Conservation (phyloP, 2,113 vertebrate species). For the Hyla sarda region DNA sequence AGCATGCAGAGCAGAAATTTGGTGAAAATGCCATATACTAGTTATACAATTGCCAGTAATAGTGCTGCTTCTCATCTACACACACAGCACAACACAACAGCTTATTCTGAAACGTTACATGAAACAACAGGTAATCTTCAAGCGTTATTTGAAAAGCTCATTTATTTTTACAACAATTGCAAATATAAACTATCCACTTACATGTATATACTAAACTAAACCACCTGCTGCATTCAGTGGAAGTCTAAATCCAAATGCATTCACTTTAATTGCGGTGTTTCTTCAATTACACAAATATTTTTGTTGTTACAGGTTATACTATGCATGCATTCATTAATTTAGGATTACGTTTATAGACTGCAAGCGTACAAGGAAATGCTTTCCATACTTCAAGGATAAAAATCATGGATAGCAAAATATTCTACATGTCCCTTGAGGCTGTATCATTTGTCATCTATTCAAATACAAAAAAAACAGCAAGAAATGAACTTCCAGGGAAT, state of each 20-base stretch:
- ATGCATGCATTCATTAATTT: not conserved
- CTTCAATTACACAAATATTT: not conserved
- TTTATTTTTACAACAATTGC: too few species aligned
- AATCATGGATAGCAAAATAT: not conserved
- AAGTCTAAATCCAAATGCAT: not conserved
- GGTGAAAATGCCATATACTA: too few species aligned
- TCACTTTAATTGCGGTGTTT: not conserved
- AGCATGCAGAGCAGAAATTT: too few species aligned
- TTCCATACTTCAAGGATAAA: not conserved
- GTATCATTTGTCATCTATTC: not conserved
- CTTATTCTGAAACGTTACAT: too few species aligned
- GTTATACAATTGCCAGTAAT: too few species aligned
- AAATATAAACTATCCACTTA: too few species aligned
- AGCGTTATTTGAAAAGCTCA: too few species aligned
- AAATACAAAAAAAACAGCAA: not conserved
- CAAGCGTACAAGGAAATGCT: not conserved
- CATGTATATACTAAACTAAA: too few species aligned
- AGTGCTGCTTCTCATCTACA: too few species aligned
- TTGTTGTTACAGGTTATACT: not conserved
- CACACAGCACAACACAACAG: too few species aligned
- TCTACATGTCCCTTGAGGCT: not conserved
- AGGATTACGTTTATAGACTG: not conserved
- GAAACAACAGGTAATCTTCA: too few species aligned
- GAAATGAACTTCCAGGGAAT: not conserved
- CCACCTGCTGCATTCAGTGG: not conserved